Base-by-base conservation (phyloP, 2,797 vertebrate genomes). In the Danio choprae region DNA sequence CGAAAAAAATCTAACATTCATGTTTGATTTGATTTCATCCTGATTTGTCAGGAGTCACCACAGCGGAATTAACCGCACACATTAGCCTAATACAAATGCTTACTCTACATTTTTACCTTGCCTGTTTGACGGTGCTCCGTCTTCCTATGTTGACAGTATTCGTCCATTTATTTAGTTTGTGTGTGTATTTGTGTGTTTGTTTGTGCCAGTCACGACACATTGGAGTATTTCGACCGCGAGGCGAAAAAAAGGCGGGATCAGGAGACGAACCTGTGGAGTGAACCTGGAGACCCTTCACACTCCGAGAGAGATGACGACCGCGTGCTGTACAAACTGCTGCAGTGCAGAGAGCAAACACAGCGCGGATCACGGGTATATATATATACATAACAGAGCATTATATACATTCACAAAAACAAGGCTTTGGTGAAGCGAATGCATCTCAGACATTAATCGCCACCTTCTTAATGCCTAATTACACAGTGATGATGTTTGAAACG, bases 181-280 rank as follows among this genome's bases (percentile, higher is more conserved):
- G 48, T 86, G 36, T 86, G 46, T 83, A 29, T 29, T 29, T 1
- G 1, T 29, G 29, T 29, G 29, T 29, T 29, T 29, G 9, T 81
- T 67, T 53, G 38, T 73, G n/a, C 16, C 78, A 93, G 90, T 82
- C 88, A 90, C 20, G 94, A 95, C 63, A 93, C 94, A 0, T 75
- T 96, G 86, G 91, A 93, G 74, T 96, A 95, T 83, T 94, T 95
- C 79, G 93, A 92, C 58, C 93, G 93, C 0, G 92, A 95, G 60
- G 94, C 93, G 22, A 93, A 95, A 86, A 93, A 93, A 74, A 88
- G 93, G 1, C 89, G 92, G 0, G 94, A 95, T 4, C 94, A 95
- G 81, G 94, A 95, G 85, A 90, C 92, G 15, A 96, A 96, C 83
- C 87, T 96, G 77, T 96, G 95, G 95, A 96, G 90, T 36, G 91